Conservation (phyloP, 2,888 invertebrate genomes). For the Bombylius discolor region DNA sequence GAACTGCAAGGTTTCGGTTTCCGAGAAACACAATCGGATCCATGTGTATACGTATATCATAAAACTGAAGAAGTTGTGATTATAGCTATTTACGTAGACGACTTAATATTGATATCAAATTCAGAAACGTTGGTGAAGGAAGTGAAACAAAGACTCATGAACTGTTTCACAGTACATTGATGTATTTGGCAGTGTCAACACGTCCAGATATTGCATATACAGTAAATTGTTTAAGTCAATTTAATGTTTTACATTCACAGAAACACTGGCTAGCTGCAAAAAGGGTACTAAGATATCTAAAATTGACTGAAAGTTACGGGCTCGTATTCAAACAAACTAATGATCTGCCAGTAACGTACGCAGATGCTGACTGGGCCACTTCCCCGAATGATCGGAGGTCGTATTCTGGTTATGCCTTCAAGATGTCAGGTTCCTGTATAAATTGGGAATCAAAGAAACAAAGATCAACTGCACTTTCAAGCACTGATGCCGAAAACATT, state of each 20-base stretch:
- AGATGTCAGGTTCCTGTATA: slow-evolving; percentile 9
- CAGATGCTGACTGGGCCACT: slow-evolving; percentile 16
- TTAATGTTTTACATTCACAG: slow-evolving; percentile 1
- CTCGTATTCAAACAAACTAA: no score
- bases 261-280: slow-evolving; percentile 8
- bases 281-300: not conserved
- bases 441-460: slow-evolving; percentile 17
- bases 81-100: no score
- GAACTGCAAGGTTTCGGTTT: no score
- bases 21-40: no score
- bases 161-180: not conserved
- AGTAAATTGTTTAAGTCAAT: slow-evolving; percentile 5
- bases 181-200: slow-evolving; percentile 7
- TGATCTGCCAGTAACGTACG: slow-evolving; percentile 2
- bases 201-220: slow-evolving; percentile 7
- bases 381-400: slow-evolving; percentile 12
- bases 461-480: slow-evolving; percentile 12
- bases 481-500: slow-evolving; percentile 15
- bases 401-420: slow-evolving; percentile 15
- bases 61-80: no score
- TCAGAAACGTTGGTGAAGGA: no score
- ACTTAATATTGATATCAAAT: no score
- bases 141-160: no score
- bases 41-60: no score
- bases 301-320: not conserved